Percentiles rank a stretch among this genome's conserved stretches.
phyloP scores from a whole-genome alignment of 2,113 vertebrate genomes.

The western clawed frog (Xenopus tropicalis) region UCB_Xtro_10.0 CM004445.2:126287001-126287500 shows the following conservation, averaged over 20 bases:
- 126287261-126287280: not conserved
- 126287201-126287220: not conserved
- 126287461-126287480: conserved; percentile 18
- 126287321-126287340: conserved; percentile 39
- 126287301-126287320: conserved; percentile 24
- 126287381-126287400: not conserved
- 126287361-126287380: conserved; percentile 23
- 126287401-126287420: conserved; percentile 17
- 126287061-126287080: conserved; percentile 6
- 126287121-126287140: conserved; percentile 7
- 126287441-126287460: not conserved
- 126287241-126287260: not conserved
- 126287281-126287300: conserved; percentile 6
- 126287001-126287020: not conserved
- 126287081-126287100: conserved; percentile 31
- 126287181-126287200: conserved; percentile 2
- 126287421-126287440: conserved; percentile 30
- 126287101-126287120: conserved; percentile 7
- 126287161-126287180: not conserved
- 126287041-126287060: not conserved
- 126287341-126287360: conserved; percentile 33
- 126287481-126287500: not conserved
- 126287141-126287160: conserved; percentile 8
- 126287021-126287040: not conserved
- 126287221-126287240: conserved; percentile 5